Evolutionary conservation across 64 coral and sea anemone genomes (phyloP), one percentile per base, ranked within the genome.

Genomic region (Stylophora pistillata): DNA sequence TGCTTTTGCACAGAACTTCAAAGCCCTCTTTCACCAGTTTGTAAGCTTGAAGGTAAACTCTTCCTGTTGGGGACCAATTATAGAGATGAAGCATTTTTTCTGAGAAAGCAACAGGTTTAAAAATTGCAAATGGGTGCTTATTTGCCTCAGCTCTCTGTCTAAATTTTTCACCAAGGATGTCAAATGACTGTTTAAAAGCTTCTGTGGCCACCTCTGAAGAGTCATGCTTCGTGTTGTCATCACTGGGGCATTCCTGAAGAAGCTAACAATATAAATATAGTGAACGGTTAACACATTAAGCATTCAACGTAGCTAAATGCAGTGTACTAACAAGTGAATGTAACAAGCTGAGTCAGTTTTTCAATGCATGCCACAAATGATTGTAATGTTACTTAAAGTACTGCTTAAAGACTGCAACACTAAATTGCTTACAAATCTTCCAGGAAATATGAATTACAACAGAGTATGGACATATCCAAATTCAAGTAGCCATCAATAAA

Each of bases 21-120:
- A 94, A 26, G 26, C 95, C 95, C 76, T 88, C 76, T 33, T 90
- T 94, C 5, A 88, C 85, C 9, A 93, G 56, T 37, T 30, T 89
- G 20, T 74, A 94, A 30, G 95, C 95, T 56, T 98, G 90, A 26
- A 98, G 85, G 71, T 94, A 94, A 27, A 41, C 54, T 55, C 82
- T 84, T 47, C 88, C 95, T 63, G 95, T 98, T 55, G 95, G 95
- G 15, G 88, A 98, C 27, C 77, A 89, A 23, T 92, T 59, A 27
- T 73, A 91, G 18, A 84, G 68, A 63, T 56, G 81, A 28, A 98
- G 79, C 61, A 87, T 91, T 54, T 87, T 16, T 72, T 98, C 91
- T 72, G 71, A 68, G 47, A 88, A 90, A 27, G 76, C 53, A 1
- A 90, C 16, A 79, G 91, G 95, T 29, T 98, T 85, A 13, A 37